These are phyloP conservation scores for Tachina grossa DNA, from an alignment of 2,888 invertebrate genomes.

Conservation along the genomic window DNA sequence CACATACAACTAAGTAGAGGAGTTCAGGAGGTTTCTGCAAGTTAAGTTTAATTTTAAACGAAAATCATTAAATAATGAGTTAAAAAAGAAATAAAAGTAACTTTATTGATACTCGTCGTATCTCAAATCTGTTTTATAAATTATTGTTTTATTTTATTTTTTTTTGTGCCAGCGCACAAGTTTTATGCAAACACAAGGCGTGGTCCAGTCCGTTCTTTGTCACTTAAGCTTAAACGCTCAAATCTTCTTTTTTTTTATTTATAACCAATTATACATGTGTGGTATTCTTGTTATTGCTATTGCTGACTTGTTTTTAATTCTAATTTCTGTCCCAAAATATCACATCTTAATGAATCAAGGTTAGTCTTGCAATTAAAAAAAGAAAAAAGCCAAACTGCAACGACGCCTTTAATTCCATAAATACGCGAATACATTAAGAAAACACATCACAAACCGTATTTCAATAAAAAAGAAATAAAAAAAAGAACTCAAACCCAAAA, in stretches of 20 bases:
- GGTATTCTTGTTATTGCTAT: slow-evolving; percentile 34
- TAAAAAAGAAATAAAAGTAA: slow-evolving; percentile 19
- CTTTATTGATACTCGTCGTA: not conserved
- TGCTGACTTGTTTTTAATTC: slow-evolving; percentile 30
- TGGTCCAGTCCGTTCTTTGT: slow-evolving; percentile 49
- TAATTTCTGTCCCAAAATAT: slow-evolving; percentile 61
- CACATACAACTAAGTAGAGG: not conserved
- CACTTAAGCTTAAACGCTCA: slow-evolving; percentile 56
- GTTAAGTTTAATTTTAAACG: slow-evolving; percentile 35
- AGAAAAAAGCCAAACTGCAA: slow-evolving; percentile 61
- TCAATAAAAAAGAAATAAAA: slow-evolving; percentile 21
- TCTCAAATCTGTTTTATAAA: slow-evolving; percentile 11
- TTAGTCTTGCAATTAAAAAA: slow-evolving; percentile 68
- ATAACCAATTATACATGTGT: slow-evolving; percentile 18
- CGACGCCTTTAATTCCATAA: slow-evolving; percentile 65
- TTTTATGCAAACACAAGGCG: slow-evolving; percentile 23
- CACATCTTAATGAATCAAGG: slow-evolving; percentile 70
- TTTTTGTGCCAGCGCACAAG: not conserved
- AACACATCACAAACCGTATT: slow-evolving; percentile 10
- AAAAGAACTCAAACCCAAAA: slow-evolving; percentile 6
- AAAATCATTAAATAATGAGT: not conserved
- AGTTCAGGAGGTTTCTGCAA: slow-evolving; percentile 37
- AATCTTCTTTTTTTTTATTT: slow-evolving; percentile 52
- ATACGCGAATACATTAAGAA: slow-evolving; percentile 37
- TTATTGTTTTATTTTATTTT: not conserved